These are phyloP conservation scores for Chiloscyllium punctatum DNA, from an alignment of 2,797 vertebrate species.

Conservation along the genomic window DNA sequence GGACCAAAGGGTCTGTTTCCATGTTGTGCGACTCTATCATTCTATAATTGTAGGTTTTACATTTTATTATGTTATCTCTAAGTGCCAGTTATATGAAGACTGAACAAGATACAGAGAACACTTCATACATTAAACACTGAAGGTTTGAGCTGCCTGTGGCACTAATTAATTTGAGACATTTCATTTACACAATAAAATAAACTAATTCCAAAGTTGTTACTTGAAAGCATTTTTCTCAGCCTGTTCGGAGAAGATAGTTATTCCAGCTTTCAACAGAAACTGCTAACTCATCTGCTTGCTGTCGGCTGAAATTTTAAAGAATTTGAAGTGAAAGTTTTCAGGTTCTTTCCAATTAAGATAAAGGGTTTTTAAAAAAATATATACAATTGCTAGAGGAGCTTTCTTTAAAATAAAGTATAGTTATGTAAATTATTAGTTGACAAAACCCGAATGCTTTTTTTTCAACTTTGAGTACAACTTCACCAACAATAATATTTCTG, in stretches of 20 bases:
- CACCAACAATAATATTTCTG: background rate
- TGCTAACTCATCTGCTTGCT: background rate
- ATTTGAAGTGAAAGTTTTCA: background rate
- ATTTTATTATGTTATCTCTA: constrained; percentile 28
- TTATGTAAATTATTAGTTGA: background rate
- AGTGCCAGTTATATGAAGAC: constrained; percentile 9
- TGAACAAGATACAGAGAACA: background rate
- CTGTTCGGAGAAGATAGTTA: constrained; percentile 7
- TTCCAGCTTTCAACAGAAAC: background rate
- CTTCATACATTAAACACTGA: constrained; percentile 6
- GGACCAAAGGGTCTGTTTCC: too few species aligned
- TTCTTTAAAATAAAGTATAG: background rate
- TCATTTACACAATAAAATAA: background rate
- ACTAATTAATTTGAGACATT: constrained; percentile 28
- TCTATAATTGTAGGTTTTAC: background rate
- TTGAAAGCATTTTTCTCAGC: background rate
- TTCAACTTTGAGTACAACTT: background rate
- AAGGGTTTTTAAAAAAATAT: background rate
- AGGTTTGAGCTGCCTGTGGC: constrained; percentile 9
- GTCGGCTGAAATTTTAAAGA: background rate
- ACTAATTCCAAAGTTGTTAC: constrained; percentile 26
- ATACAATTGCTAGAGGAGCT: background rate
- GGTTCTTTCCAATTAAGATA: constrained; percentile 15
- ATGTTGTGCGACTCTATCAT: too few species aligned
- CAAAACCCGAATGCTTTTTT: background rate